A percentile compares a stretch with the other conserved stretches of the same genome.
Conservation (phyloP, 2,888 invertebrate species). For the Hirudinaria manillensis region DNA sequence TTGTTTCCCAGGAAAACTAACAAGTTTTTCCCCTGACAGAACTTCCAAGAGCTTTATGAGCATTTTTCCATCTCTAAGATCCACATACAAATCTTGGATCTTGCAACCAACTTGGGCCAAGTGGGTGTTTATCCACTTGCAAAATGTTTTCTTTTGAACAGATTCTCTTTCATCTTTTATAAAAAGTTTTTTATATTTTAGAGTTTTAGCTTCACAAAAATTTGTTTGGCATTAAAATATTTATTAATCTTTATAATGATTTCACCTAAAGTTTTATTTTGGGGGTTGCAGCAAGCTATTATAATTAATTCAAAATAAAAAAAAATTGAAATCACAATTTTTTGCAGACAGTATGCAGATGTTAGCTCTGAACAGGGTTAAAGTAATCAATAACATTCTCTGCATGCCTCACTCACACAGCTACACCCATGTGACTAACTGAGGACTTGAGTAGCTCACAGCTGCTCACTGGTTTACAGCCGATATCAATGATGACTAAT, state of each 20-base stretch:
- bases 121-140: conserved; percentile 99
- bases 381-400: too few species aligned
- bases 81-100: conserved; percentile 92
- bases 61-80: conserved; percentile 96
- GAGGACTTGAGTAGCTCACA: too few species aligned
- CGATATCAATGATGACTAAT: too few species aligned
- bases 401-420: too few species aligned
- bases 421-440: too few species aligned
- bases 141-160: conserved; percentile 99
- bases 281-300: too few species aligned
- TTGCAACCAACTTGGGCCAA: conserved; percentile 90
- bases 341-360: too few species aligned
- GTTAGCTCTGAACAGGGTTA: too few species aligned
- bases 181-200: background rate
- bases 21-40: conserved; percentile 91
- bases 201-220: background rate
- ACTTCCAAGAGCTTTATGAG: conserved; percentile 95
- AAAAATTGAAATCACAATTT: too few species aligned
- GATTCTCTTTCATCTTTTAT: conserved; percentile 90
- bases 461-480: too few species aligned
- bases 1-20: conserved; percentile 54
- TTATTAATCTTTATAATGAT: background rate
- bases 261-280: background rate
- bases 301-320: too few species aligned
- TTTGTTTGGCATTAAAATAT: background rate